Conservation (phyloP, 2,888 invertebrate genomes). For the Axea sp. region DNA sequence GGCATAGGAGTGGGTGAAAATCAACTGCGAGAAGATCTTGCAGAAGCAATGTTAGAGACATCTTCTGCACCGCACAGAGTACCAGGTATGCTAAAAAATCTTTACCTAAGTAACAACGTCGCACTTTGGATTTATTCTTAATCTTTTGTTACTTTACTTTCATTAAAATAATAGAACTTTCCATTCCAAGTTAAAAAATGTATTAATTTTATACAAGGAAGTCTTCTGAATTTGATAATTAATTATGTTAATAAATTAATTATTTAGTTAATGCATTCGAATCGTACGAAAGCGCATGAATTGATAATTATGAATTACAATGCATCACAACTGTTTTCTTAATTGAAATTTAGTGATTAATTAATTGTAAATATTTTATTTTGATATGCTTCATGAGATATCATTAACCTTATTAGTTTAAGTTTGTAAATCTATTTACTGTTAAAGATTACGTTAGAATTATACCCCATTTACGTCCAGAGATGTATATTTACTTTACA, state of each 20-base stretch:
- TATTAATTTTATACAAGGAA: too few relatives aligned
- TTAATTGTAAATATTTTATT: too few relatives aligned
- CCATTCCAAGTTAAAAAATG: constrained; percentile 14
- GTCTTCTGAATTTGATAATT: too few relatives aligned
- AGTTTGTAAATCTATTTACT: too few relatives aligned
- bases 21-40: constrained; percentile 92
- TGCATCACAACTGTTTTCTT: not conserved
- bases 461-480: not conserved
- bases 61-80: constrained; percentile 81
- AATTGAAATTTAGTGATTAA: too few relatives aligned
- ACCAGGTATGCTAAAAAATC: constrained; percentile 74
- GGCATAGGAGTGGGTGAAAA: constrained; percentile 84
- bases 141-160: constrained; percentile 28
- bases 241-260: too few relatives aligned
- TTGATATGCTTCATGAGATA: too few relatives aligned
- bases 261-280: too few relatives aligned
- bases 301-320: too few relatives aligned
- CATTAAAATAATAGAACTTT: constrained; percentile 3
- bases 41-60: constrained; percentile 96
- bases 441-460: not conserved
- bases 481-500: constrained; percentile 24
- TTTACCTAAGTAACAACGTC: constrained; percentile 6
- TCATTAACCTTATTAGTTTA: too few relatives aligned
- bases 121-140: constrained; percentile 27
- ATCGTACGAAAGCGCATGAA: not conserved